Conservation (phyloP, 2,797 vertebrate genomes). For the Nannoperca obscura region DNA sequence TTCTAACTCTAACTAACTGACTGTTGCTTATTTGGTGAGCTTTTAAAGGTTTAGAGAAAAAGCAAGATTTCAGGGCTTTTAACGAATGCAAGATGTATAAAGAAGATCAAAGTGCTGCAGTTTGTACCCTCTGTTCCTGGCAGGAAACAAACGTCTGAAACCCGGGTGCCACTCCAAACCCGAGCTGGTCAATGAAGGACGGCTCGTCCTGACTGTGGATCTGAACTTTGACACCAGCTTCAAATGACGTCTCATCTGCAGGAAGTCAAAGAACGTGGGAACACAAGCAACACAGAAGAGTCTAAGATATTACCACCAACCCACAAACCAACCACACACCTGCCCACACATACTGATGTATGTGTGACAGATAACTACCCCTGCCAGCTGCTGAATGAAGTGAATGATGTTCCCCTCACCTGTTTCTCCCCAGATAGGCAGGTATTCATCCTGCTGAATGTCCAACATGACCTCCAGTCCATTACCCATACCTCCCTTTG, state of each 20-base stretch:
- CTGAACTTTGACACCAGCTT: slow-evolving; percentile 98
- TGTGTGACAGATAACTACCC: slow-evolving; percentile 21
- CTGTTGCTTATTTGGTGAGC: not conserved
- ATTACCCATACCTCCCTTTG: slow-evolving; percentile 97
- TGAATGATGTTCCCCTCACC: slow-evolving; percentile 80
- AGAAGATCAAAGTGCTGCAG: not conserved
- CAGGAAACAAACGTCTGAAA: slow-evolving; percentile 89
- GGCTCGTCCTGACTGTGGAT: slow-evolving; percentile 98
- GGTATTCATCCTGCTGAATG: slow-evolving; percentile 98
- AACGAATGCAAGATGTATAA: not conserved
- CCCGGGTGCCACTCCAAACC: slow-evolving; percentile 89
- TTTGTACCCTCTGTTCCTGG: slow-evolving; percentile 86
- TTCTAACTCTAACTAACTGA: not conserved
- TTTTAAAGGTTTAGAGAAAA: not conserved
- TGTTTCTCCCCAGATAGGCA: slow-evolving; percentile 97
- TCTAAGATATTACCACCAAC: not conserved
- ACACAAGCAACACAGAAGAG: not conserved
- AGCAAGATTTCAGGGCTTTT: not conserved
- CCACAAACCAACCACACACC: not conserved
- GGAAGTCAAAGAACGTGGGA: slow-evolving; percentile 2
- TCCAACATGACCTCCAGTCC: slow-evolving; percentile 99
- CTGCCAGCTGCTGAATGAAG: slow-evolving; percentile 2
- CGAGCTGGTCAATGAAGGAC: slow-evolving; percentile 96
- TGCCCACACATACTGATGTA: not conserved
- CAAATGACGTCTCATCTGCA: slow-evolving; percentile 95